Base-by-base conservation (phyloP, 1,140 invertebrate genomes). In the Rhizoglyphus robini region DNA sequence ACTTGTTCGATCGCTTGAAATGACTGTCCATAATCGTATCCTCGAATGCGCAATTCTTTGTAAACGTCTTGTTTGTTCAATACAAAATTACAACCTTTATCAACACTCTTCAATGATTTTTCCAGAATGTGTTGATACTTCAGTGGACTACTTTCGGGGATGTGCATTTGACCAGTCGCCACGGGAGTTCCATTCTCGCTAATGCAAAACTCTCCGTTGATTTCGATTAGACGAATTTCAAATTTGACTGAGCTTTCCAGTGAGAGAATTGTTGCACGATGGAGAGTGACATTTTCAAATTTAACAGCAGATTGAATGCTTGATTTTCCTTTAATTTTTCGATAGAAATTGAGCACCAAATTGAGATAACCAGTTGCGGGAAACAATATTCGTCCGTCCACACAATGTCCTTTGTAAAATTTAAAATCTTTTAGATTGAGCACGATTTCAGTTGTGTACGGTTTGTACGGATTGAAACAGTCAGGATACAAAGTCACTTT, bases 141-240 rank as follows among this genome's bases (percentile, higher is more conserved):
- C 27, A 64, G 15, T 2, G 47, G 51, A 23, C 11, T 31, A 5
- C 83, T 80, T 68, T 87, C 84, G 0, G 85, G 82, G 1, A 82
- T 74, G 41, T 77, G 81, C 58, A 94, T 87, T 67, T 77, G 79
- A 25, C 90, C 90, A 1, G 83, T 85, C 0, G 90, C 89, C 5
- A 84, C 85, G 18, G 92, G 78, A 29, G 83, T 81, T 15, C 86
- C 89, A 69, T 85, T 84, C 78, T 96, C 93, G 69, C 85, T 85
- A 31, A 99, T 85, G 73, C 96, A 90, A 80, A 97, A 98, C 48
- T 90, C 83, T 8, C 90, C 90, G 46, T 83, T 86, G 29, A 85
- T 86, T 70, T 88, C 85, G 70, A 94, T 88, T 49, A 97, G 85
- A 70, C 86, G 92, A 4, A 96, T 81, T 5, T 90, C 77, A 72